Conservation (phyloP, 2,113 vertebrate species). For the Pagrus major region DNA sequence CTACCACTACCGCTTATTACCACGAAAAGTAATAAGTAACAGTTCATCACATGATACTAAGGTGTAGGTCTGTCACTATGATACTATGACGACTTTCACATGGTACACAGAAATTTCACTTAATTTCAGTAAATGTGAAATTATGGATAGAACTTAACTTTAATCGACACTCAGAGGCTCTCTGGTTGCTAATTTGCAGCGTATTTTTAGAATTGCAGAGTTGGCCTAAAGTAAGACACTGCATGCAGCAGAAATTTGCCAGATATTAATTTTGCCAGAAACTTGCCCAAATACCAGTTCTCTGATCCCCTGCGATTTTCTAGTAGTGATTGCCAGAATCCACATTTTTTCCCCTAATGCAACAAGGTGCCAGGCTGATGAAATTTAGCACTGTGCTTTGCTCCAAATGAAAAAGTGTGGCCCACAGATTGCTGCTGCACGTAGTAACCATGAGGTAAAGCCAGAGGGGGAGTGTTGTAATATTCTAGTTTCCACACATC, state of each 20-base stretch:
- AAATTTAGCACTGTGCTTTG: conserved; percentile 12
- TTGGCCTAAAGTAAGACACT: not conserved
- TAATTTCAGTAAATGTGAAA: no score
- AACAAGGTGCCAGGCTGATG: conserved; percentile 34
- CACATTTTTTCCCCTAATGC: not conserved
- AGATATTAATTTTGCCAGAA: not conserved
- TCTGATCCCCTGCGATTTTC: conserved; percentile 9
- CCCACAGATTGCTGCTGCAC: not conserved
- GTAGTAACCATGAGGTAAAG: not conserved
- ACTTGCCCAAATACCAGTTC: conserved; percentile 7
- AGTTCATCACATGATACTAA: no score
- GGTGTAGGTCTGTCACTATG: not conserved
- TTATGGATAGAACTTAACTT: no score
- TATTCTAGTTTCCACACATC: not conserved
- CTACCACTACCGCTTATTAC: no score
- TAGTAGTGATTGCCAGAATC: conserved; percentile 28
- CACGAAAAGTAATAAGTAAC: no score
- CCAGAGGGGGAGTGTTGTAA: not conserved
- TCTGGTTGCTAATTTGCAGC: not conserved
- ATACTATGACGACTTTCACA: not conserved
- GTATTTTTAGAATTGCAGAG: not conserved
- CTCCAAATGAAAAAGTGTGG: conserved; percentile 12
- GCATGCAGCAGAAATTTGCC: conserved; percentile 11
- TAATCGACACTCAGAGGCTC: not conserved
- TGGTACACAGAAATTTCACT: no score